phyloP scores from a whole-genome alignment of 2,113 vertebrate genomes.

The Pseudopipra pipra region DNA sequence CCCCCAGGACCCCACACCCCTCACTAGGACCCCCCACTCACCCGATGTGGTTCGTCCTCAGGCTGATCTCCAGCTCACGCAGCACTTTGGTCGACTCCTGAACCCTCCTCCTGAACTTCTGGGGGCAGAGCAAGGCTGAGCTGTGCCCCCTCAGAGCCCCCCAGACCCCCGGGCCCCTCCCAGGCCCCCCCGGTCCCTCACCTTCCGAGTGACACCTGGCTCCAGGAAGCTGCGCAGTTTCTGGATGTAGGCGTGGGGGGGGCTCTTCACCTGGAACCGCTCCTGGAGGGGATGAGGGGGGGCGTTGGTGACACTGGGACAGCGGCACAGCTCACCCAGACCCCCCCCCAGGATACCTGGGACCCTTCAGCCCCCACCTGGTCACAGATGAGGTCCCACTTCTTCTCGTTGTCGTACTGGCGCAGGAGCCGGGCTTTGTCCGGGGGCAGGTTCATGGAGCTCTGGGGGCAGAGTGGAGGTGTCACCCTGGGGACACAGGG shows the following conservation, averaged over 20 bases:
- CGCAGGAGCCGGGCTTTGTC: conserved; percentile 94
- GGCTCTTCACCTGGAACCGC: conserved; percentile 96
- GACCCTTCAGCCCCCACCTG: conserved; percentile 73
- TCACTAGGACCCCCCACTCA: conserved; percentile 58
- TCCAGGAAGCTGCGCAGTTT: conserved; percentile 93
- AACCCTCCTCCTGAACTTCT: conserved; percentile 95
- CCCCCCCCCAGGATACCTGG: too few species aligned
- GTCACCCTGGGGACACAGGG: not conserved
- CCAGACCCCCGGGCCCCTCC: not conserved
- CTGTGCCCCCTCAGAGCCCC: not conserved
- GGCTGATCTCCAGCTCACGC: conserved; percentile 94
- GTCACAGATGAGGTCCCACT: conserved; percentile 97
- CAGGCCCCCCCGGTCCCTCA: conserved; percentile 29
- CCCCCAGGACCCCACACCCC: not conserved
- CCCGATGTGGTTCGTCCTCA: conserved; percentile 97
- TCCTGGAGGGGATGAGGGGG: conserved; percentile 72
- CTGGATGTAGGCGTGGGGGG: conserved; percentile 94
- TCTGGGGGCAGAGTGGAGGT: conserved; percentile 74
- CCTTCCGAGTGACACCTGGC: conserved; percentile 91
- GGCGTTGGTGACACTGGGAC: not conserved
- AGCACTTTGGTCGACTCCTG: conserved; percentile 95
- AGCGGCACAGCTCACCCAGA: not conserved
- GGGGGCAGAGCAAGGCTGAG: conserved; percentile 57
- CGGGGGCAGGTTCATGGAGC: conserved; percentile 95
- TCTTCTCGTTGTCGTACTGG: conserved; percentile 97